Percentiles rank a stretch among this genome's conserved stretches.
These are phyloP conservation scores for Physocephala rufipes DNA, from an alignment of 2,888 invertebrate genomes.

Conservation along the genomic window DNA sequence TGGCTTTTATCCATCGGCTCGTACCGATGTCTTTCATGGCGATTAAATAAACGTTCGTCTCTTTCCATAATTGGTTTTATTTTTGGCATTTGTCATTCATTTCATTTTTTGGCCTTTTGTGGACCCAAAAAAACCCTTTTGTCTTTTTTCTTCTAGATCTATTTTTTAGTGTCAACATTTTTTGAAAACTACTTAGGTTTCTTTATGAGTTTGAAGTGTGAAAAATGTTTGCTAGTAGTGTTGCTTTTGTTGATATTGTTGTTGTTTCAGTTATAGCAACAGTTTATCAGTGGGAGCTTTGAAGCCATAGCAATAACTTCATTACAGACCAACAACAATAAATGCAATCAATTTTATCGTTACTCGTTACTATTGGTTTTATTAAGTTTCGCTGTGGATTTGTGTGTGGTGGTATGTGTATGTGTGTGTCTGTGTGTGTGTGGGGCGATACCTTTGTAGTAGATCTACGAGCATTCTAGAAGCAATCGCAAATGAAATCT, in stretches of 20 bases:
- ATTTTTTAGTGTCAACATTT: not conserved
- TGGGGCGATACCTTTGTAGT: not conserved
- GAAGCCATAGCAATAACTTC: not conserved
- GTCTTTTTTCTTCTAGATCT: not conserved
- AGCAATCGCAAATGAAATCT: too few relatives aligned
- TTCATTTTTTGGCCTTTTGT: not conserved
- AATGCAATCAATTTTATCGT: not conserved
- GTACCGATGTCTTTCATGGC: not conserved
- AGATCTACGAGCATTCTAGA: too few relatives aligned
- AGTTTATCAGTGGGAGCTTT: not conserved
- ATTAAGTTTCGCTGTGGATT: too few relatives aligned
- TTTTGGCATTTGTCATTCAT: not conserved
- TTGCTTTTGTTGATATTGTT: not conserved
- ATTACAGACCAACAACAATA: not conserved
- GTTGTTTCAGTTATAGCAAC: not conserved
- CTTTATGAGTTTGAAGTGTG: not conserved
- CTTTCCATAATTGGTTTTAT: not conserved
- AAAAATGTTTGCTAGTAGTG: not conserved
- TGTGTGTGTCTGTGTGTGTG: constrained; percentile 7
- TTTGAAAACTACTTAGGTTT: not conserved
- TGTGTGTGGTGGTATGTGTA: not conserved
- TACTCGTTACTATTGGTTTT: not conserved
- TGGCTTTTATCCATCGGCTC: not conserved
- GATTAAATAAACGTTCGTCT: not conserved
- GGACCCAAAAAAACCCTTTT: not conserved